Conservation (phyloP, 2,113 vertebrate species). For the Psittacus erithacus region DNA sequence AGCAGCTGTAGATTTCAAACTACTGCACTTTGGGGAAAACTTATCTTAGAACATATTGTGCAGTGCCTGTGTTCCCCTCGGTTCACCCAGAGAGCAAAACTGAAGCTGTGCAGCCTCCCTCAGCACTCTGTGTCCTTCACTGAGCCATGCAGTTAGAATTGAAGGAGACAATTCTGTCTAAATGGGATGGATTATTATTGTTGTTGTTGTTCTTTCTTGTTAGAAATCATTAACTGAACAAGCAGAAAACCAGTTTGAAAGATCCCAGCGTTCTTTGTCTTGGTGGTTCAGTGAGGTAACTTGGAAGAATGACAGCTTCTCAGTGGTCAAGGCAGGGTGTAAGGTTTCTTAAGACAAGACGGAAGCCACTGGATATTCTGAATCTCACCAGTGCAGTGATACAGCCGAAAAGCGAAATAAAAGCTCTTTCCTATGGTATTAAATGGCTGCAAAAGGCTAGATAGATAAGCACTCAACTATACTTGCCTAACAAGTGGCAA, state of each 20-base stretch:
- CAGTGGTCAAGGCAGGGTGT: neutral
- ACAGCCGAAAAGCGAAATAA: neutral
- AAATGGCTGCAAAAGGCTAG: neutral
- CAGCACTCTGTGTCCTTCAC: neutral
- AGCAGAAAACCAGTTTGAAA: neutral
- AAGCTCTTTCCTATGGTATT: neutral
- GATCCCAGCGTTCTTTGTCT: neutral
- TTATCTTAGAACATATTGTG: neutral
- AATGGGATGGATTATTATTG: neutral
- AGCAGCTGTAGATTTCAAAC: neutral
- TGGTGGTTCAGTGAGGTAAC: neutral
- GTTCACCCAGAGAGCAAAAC: neutral
- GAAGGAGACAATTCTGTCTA: neutral
- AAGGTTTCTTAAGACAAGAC: neutral
- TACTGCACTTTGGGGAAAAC: neutral
- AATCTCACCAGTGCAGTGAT: neutral
- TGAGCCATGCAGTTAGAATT: neutral
- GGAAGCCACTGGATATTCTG: neutral
- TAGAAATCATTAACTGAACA: neutral
- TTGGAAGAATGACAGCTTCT: neutral
- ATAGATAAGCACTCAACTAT: neutral
- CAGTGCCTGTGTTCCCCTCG: neutral
- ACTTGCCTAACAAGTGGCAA: neutral
- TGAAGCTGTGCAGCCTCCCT: neutral
- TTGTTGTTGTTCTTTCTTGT: neutral